These are phyloP conservation scores for Plestiodon gilberti DNA, from an alignment of 2,113 vertebrate species.

Conservation along the genomic window DNA sequence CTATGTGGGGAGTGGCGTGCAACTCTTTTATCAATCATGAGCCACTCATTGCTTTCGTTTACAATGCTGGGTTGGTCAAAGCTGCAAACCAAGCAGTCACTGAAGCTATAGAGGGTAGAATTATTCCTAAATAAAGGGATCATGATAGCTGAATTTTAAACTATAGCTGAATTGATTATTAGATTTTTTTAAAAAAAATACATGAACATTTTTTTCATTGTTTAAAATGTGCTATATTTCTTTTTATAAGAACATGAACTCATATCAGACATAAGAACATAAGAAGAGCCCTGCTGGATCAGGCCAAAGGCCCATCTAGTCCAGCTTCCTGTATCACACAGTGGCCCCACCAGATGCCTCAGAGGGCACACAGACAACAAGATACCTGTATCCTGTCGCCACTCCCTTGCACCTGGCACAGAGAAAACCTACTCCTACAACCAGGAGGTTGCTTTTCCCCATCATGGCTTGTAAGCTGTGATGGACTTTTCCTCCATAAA, in stretches of 20 bases:
- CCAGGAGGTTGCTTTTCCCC: too few species aligned
- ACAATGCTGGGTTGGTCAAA: slow-evolving; percentile 14
- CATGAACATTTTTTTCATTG: slow-evolving; percentile 28
- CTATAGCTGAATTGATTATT: neutral
- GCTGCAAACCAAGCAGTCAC: slow-evolving; percentile 38
- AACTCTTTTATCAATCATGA: slow-evolving; percentile 58
- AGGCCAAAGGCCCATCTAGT: too few species aligned
- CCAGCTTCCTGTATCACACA: too few species aligned
- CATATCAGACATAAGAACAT: slow-evolving; percentile 21
- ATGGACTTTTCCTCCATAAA: too few species aligned
- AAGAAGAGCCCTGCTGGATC: too few species aligned
- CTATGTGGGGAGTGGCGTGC: neutral
- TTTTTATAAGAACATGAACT: slow-evolving; percentile 23
- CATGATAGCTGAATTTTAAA: neutral
- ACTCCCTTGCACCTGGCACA: too few species aligned
- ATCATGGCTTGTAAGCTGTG: too few species aligned
- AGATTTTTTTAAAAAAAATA: neutral
- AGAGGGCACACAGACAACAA: too few species aligned
- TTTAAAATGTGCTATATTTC: slow-evolving; percentile 24
- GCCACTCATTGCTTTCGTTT: slow-evolving; percentile 29
- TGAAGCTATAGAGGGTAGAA: slow-evolving; percentile 27
- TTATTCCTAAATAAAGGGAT: too few species aligned
- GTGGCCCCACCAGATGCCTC: too few species aligned
- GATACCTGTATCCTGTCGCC: too few species aligned
- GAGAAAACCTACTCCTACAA: too few species aligned